Conservation (phyloP, 1,140 invertebrate species). For the Arctopsyche grandis region DNA sequence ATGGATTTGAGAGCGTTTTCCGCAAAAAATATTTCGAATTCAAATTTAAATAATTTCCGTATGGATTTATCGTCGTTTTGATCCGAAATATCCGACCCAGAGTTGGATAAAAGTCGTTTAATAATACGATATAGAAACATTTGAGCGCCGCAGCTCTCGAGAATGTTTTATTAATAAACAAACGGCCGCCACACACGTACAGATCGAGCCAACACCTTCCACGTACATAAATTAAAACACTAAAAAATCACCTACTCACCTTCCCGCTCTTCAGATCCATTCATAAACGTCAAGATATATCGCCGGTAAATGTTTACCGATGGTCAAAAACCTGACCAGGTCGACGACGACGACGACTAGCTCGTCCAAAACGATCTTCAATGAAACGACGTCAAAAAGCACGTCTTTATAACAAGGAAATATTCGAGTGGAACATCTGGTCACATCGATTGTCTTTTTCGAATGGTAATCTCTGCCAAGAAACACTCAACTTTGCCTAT, state of each 20-base stretch:
- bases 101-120: too few relatives aligned
- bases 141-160: slow-evolving; percentile 37
- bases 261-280: slow-evolving; percentile 50
- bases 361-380: not conserved
- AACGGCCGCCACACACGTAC: slow-evolving; percentile 50
- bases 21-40: too few relatives aligned
- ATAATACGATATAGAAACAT: not conserved
- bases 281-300: slow-evolving; percentile 54
- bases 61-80: too few relatives aligned
- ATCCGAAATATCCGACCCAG: too few relatives aligned
- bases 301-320: slow-evolving; percentile 51
- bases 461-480: not conserved
- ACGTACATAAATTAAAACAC: slow-evolving; percentile 54
- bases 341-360: not conserved
- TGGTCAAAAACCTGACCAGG: slow-evolving; percentile 23
- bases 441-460: not conserved
- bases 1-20: too few relatives aligned
- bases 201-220: slow-evolving; percentile 50
- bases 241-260: slow-evolving; percentile 53
- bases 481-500: too few relatives aligned
- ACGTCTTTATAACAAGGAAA: not conserved
- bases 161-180: slow-evolving; percentile 51
- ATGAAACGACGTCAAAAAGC: too few relatives aligned
- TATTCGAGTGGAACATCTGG: not conserved
- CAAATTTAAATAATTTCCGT: too few relatives aligned